Evolutionary conservation across 2,888 invertebrate genomes (phyloP).

Genomic region (Acholoe squamosa): DNA sequence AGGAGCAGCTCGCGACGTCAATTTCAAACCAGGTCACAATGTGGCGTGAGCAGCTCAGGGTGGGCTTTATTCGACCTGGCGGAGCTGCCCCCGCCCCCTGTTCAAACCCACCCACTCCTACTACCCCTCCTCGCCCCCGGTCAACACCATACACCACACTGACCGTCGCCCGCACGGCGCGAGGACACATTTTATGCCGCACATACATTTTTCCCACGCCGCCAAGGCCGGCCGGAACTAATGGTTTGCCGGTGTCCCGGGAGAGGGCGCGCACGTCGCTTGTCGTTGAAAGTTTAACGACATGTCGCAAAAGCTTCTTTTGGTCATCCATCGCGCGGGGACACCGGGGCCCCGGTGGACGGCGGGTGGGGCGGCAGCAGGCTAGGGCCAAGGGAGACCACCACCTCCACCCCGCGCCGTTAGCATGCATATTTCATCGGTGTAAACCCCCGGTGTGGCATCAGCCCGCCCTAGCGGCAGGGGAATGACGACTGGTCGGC

Average conservation of each 20-base stretch:
- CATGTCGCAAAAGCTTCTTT: slow-evolving; percentile 56
- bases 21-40: no score
- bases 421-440: slow-evolving; percentile 59
- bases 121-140: neutral
- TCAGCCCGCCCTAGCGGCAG: slow-evolving; percentile 18
- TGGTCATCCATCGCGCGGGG: slow-evolving; percentile 49
- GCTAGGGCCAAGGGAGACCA: neutral
- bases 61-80: neutral
- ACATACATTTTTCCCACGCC: slow-evolving; percentile 35
- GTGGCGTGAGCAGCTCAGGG: neutral
- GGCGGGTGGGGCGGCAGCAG: slow-evolving; percentile 37
- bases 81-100: neutral
- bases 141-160: slow-evolving; percentile 39
- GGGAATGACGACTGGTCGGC: slow-evolving; percentile 52
- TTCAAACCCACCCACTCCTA: neutral
- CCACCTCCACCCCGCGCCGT: slow-evolving; percentile 25
- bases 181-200: slow-evolving; percentile 37
- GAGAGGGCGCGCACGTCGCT: slow-evolving; percentile 58
- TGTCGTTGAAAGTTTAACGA: slow-evolving; percentile 62
- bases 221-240: slow-evolving; percentile 7
- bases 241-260: slow-evolving; percentile 51
- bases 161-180: neutral
- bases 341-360: slow-evolving; percentile 40
- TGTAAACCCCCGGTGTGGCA: slow-evolving; percentile 55
- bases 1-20: no score